Percentiles rank a stretch among this genome's conserved stretches.
phyloP scores from a whole-genome alignment of 2,113 vertebrate genomes.

The Hyperoodon ampullatus region DNA sequence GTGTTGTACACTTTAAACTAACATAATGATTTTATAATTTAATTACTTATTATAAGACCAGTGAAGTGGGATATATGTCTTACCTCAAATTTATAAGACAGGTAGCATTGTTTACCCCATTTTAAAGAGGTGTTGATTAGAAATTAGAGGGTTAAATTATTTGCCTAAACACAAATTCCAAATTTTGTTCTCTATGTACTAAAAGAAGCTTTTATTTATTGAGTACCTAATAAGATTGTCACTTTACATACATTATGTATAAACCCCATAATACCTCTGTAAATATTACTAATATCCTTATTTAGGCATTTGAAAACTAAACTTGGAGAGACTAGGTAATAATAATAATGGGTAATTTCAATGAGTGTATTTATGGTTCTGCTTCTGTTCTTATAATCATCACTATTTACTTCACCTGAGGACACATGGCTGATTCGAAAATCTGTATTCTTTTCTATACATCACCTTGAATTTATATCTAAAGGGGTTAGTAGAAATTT shows the following conservation, averaged over 20 bases:
- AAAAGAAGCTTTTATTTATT: background rate
- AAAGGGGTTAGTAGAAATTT: background rate
- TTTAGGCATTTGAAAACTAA: background rate
- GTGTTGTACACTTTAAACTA: background rate
- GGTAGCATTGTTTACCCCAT: background rate
- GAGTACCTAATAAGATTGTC: background rate
- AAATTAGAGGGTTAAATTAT: conserved; percentile 7
- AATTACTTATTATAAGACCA: background rate
- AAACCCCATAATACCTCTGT: background rate
- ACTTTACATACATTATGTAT: background rate
- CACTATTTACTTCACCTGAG: background rate
- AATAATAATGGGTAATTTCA: background rate
- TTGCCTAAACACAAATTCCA: background rate
- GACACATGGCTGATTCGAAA: background rate
- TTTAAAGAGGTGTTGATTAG: background rate
- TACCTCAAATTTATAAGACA: background rate
- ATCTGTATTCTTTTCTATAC: background rate
- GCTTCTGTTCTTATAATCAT: background rate
- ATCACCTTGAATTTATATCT: background rate
- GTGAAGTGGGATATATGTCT: background rate
- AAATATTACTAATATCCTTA: background rate
- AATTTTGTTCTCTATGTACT: background rate
- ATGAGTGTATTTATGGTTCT: background rate
- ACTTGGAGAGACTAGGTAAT: background rate
- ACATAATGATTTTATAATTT: background rate